Percentiles rank a stretch among this genome's conserved stretches.
phyloP scores from a whole-genome alignment of 2,888 invertebrate genomes.

The Watsonalla cultraria region DNA sequence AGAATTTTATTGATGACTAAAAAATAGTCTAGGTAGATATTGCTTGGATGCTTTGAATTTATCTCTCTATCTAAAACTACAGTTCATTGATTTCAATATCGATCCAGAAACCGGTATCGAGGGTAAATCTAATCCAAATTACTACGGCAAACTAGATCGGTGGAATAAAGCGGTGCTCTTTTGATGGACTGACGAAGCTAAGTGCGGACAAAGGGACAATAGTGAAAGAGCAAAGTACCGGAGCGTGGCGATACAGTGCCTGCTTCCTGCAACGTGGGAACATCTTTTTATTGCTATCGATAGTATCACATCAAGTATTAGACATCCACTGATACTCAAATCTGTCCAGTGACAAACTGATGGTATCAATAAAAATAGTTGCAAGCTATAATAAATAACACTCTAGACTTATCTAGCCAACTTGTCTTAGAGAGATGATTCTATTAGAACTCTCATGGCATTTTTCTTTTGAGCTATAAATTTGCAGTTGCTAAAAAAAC shows the following conservation, averaged over 20 bases:
- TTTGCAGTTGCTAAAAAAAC: too few species aligned
- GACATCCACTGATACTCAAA: not conserved
- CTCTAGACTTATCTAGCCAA: too few species aligned
- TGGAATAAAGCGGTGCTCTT: slow-evolving; percentile 58
- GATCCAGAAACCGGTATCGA: slow-evolving; percentile 47
- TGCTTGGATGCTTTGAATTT: too few species aligned
- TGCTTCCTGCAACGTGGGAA: slow-evolving; percentile 72
- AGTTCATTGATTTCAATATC: too few species aligned
- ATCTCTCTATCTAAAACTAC: too few species aligned
- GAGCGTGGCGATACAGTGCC: slow-evolving; percentile 65
- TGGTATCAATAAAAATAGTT: too few species aligned
- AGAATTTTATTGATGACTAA: slow-evolving; percentile 7
- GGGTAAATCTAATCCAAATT: slow-evolving; percentile 65
- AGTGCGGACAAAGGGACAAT: slow-evolving; percentile 68
- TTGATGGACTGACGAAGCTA: slow-evolving; percentile 56
- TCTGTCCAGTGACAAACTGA: not conserved
- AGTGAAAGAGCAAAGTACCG: slow-evolving; percentile 67
- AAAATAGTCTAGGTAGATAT: too few species aligned
- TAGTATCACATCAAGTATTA: slow-evolving; percentile 35
- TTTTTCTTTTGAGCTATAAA: too few species aligned
- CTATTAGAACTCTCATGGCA: too few species aligned
- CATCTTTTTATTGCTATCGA: slow-evolving; percentile 52
- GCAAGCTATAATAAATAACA: too few species aligned
- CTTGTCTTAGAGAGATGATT: too few species aligned
- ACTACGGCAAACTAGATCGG: slow-evolving; percentile 65